phyloP scores from a whole-genome alignment of 2,113 vertebrate species.

The Setophaga coronata region DNA sequence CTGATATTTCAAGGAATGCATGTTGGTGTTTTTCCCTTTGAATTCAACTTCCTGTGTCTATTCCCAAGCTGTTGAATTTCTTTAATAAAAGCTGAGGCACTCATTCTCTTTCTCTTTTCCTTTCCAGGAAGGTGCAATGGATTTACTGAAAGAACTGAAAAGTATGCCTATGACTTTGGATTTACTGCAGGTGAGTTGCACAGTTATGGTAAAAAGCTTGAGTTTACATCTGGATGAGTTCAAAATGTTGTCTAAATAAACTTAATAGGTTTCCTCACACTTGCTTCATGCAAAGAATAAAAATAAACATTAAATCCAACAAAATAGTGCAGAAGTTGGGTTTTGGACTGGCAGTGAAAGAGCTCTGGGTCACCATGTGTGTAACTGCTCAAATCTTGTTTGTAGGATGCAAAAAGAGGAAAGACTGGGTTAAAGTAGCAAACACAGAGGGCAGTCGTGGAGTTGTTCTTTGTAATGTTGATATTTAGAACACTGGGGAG shows the following conservation, averaged over 20 bases:
- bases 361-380: background rate
- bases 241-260: background rate
- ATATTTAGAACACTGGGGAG: background rate
- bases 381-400: background rate
- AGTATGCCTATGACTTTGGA: conserved; percentile 89
- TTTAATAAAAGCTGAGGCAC: background rate
- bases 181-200: conserved; percentile 86
- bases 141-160: conserved; percentile 90
- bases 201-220: background rate
- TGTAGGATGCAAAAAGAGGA: background rate
- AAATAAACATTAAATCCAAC: background rate
- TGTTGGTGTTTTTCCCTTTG: background rate
- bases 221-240: background rate
- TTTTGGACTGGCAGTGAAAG: background rate
- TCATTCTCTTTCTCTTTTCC: background rate
- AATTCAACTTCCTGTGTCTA: background rate
- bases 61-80: background rate
- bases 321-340: background rate
- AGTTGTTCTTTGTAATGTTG: background rate
- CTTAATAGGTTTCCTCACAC: background rate
- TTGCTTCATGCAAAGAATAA: background rate
- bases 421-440: background rate
- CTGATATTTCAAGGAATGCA: background rate
- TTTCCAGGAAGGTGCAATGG: conserved; percentile 89
- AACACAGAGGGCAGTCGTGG: background rate